Evolutionary conservation across 2,113 vertebrate species (phyloP).

Genomic region (Oreochromis spilurus): DNA sequence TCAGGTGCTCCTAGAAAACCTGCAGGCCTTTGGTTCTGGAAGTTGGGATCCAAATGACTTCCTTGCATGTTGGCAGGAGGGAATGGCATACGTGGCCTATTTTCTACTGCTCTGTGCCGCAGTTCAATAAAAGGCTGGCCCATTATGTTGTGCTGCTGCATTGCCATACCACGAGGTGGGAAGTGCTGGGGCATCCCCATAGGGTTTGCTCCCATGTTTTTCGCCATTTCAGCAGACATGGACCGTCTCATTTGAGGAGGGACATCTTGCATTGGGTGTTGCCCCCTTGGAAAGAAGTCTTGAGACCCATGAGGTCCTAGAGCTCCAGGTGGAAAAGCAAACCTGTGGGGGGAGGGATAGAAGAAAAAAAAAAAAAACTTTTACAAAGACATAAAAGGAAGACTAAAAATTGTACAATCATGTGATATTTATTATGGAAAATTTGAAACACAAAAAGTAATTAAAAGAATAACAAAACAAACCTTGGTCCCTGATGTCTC

Average conservation of each 20-base stretch:
- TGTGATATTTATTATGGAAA: neutral
- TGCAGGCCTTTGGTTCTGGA: conserved; percentile 74
- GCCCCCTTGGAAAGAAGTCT: conserved; percentile 82
- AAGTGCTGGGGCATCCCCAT: conserved; percentile 82
- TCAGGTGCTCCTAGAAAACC: conserved; percentile 76
- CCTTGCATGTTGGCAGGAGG: conserved; percentile 63
- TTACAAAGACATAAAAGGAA: neutral
- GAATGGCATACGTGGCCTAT: conserved; percentile 80
- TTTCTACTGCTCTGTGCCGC: conserved; percentile 84
- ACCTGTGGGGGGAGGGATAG: conserved; percentile 60
- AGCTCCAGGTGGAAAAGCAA: conserved; percentile 80
- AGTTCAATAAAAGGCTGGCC: conserved; percentile 94
- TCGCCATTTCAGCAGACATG: conserved; percentile 81
- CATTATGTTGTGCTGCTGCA: conserved; percentile 91
- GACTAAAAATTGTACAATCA: neutral
- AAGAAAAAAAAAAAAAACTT: neutral
- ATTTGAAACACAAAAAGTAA: neutral
- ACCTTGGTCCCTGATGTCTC: conserved; percentile 87
- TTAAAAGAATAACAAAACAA: conserved; percentile 24
- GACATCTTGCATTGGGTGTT: conserved; percentile 81
- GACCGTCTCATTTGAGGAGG: conserved; percentile 84
- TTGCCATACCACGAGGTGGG: conserved; percentile 76
- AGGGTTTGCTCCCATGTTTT: conserved; percentile 70
- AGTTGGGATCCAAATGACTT: conserved; percentile 65
- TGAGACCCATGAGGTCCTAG: conserved; percentile 77